Percentiles rank a stretch among this genome's conserved stretches.
Conservation (phyloP, 1,140 invertebrate genomes). For the Listronotus bonariensis region DNA sequence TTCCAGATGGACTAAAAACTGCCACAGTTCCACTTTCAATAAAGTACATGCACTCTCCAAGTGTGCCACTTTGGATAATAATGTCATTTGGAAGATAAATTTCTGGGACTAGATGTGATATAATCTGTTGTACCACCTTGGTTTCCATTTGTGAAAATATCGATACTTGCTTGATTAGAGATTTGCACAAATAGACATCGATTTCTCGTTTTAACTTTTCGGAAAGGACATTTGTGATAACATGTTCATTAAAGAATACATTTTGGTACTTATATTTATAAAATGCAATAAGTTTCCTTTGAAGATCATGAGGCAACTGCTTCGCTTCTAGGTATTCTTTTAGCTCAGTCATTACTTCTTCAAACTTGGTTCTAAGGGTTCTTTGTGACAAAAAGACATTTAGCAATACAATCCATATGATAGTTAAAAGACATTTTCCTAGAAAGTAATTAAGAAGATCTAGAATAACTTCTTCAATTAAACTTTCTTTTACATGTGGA, state of each 20-base stretch:
- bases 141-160: constrained; percentile 41
- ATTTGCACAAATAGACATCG: constrained; percentile 43
- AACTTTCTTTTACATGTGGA: background rate
- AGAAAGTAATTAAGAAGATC: constrained; percentile 14
- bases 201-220: constrained; percentile 46
- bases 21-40: constrained; percentile 62
- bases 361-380: constrained; percentile 37
- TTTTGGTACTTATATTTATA: constrained; percentile 44
- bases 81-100: constrained; percentile 47
- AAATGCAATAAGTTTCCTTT: constrained; percentile 37
- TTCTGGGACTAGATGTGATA: constrained; percentile 41
- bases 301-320: constrained; percentile 37
- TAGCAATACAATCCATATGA: constrained; percentile 42
- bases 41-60: constrained; percentile 66
- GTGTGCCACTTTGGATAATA: constrained; percentile 60
- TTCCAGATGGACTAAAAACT: constrained; percentile 63
- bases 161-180: constrained; percentile 43
- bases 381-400: constrained; percentile 22
- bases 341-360: constrained; percentile 44
- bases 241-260: constrained; percentile 41
- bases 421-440: constrained; percentile 36
- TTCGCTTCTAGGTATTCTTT: constrained; percentile 44
- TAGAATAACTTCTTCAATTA: constrained; percentile 15
- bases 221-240: constrained; percentile 30
- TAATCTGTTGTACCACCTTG: constrained; percentile 38